A percentile compares a stretch with the other conserved stretches of the same genome.
Evolutionary conservation across 2,888 invertebrate species (phyloP).

Genomic region (Sussaba pulchella): DNA sequence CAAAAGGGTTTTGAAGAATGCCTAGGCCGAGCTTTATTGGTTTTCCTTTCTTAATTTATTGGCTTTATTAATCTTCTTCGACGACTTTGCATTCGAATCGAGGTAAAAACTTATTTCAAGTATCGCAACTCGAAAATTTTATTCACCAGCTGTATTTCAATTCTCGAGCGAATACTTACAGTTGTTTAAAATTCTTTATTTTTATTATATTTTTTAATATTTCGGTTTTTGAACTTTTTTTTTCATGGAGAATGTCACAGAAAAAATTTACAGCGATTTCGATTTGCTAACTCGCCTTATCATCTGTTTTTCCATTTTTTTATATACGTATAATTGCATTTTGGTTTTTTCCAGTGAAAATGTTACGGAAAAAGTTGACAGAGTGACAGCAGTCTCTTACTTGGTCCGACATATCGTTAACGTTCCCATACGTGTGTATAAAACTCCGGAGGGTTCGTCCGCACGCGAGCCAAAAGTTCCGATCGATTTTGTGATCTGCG

Average conservation of each 20-base stretch:
- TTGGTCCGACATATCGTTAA: constrained; percentile 33
- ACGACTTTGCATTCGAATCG: background rate
- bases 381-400: constrained; percentile 19
- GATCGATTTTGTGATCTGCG: constrained; percentile 66
- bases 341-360: no score
- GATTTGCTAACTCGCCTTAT: no score
- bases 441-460: constrained; percentile 19
- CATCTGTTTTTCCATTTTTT: no score
- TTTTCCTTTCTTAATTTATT: constrained; percentile 5
- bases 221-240: background rate
- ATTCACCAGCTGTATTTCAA: constrained; percentile 6
- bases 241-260: background rate
- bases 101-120: background rate
- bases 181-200: background rate
- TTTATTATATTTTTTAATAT: background rate
- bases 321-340: no score
- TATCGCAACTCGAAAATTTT: background rate
- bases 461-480: constrained; percentile 65
- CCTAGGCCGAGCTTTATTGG: constrained; percentile 33
- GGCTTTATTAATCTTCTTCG: background rate
- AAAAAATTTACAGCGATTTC: no score
- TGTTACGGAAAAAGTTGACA: constrained; percentile 16
- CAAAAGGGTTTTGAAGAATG: constrained; percentile 29
- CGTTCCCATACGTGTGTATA: constrained; percentile 26
- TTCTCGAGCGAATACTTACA: no score